Evolutionary conservation across 2,797 vertebrate species (phyloP).

Genomic region (Tapera naevia): DNA sequence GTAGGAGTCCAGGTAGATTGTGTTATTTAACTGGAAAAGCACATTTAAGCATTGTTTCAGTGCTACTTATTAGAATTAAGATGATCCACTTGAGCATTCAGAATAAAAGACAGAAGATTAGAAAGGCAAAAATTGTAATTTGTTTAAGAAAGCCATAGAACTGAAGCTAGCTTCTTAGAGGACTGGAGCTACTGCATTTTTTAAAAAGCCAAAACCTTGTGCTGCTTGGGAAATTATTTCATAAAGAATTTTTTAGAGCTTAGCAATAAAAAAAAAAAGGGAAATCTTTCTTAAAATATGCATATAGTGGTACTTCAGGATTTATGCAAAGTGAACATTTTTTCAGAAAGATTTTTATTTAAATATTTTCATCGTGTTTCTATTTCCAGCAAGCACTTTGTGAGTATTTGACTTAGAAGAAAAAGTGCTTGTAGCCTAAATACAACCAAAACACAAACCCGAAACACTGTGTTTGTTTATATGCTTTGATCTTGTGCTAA

Average conservation of each 20-base stretch:
- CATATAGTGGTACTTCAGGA: background rate
- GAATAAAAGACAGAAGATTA: background rate
- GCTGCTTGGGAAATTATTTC: background rate
- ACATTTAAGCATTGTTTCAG: background rate
- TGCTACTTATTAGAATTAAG: background rate
- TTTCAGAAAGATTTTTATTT: background rate
- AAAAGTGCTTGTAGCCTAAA: background rate
- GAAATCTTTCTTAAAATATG: background rate
- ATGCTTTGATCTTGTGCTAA: constrained; percentile 44
- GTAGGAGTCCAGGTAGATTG: background rate
- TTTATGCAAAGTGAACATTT: background rate
- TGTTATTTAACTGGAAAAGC: background rate
- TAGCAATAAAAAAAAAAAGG: background rate
- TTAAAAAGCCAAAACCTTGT: background rate
- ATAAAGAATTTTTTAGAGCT: background rate
- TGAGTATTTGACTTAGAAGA: background rate
- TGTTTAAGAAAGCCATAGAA: background rate
- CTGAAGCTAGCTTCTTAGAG: background rate
- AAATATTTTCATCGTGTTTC: background rate
- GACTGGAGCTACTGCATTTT: background rate
- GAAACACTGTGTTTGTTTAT: constrained; percentile 11
- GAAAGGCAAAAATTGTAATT: background rate
- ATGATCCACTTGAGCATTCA: background rate
- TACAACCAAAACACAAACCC: background rate
- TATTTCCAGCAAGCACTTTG: background rate